Percentiles rank a stretch among this genome's conserved stretches.
phyloP scores from a whole-genome alignment of 64 coral and sea anemone genomes.

The Trachythela sp. region DNA sequence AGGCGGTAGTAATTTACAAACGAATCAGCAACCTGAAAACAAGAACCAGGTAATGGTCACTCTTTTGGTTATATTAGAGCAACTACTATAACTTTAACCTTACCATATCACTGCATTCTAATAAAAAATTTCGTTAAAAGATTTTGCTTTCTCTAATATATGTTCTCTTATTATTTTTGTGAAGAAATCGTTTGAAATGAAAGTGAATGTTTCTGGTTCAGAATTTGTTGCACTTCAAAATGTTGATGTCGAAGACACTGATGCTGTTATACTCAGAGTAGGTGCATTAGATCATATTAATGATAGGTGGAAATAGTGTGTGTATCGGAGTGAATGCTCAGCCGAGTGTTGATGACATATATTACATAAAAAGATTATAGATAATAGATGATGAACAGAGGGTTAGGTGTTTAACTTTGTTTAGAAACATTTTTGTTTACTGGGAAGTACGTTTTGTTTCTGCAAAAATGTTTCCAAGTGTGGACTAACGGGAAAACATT shows the following conservation, averaged over 20 bases:
- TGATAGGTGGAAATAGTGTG: too few species aligned
- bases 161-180: not conserved
- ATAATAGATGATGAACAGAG: too few species aligned
- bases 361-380: too few species aligned
- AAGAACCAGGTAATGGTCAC: conserved; percentile 37
- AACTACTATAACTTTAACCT: not conserved
- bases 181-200: conserved; percentile 92
- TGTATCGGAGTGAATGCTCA: too few species aligned
- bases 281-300: not conserved
- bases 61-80: not conserved
- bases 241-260: conserved; percentile 63
- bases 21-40: not conserved
- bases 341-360: too few species aligned
- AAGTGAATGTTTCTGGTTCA: conserved; percentile 89
- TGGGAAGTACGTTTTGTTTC: too few species aligned
- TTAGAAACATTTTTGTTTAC: too few species aligned
- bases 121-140: too few species aligned
- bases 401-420: too few species aligned
- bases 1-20: not conserved
- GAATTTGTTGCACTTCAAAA: conserved; percentile 93
- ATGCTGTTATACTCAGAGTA: conserved; percentile 91
- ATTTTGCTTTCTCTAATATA: not conserved
- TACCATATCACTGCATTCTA: too few species aligned
- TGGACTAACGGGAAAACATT: too few species aligned
- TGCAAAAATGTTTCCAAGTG: too few species aligned